These are phyloP conservation scores for Glareola pratincola DNA, from an alignment of 2,113 vertebrate genomes.

Conservation along the genomic window DNA sequence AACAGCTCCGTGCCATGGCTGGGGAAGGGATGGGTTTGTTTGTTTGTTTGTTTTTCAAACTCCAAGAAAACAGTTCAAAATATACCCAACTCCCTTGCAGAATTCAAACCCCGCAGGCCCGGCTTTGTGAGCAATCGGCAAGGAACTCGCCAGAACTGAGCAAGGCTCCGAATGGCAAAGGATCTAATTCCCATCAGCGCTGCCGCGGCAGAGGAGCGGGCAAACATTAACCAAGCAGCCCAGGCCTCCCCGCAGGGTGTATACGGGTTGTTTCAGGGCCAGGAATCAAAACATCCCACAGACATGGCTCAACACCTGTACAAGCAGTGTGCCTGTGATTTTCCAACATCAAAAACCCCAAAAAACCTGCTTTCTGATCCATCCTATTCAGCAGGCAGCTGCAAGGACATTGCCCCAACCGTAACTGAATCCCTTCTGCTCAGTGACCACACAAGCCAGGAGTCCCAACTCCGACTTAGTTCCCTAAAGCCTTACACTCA, in stretches of 20 bases:
- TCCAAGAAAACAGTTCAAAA: not conserved
- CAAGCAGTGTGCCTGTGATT: not conserved
- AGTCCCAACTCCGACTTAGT: not conserved
- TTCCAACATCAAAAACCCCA: not conserved
- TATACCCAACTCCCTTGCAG: not conserved
- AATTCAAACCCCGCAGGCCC: not conserved
- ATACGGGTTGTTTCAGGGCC: accelerated
- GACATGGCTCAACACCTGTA: not conserved
- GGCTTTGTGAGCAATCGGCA: not conserved
- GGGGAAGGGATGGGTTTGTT: not conserved
- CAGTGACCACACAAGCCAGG: not conserved
- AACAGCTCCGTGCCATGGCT: not conserved
- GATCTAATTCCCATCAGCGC: not conserved
- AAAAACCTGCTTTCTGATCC: not conserved
- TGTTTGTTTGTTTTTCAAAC: not conserved
- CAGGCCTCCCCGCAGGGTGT: not conserved
- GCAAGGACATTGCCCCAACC: not conserved
- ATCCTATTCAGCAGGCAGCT: not conserved
- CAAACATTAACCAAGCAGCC: not conserved
- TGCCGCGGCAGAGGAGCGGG: not conserved
- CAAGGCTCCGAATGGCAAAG: not conserved
- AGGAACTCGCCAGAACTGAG: not conserved
- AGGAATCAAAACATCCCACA: not conserved
- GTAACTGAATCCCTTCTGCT: not conserved
- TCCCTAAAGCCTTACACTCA: not conserved